phyloP scores from a whole-genome alignment of 2,113 vertebrate genomes.

The Osmerus eperlanus region DNA sequence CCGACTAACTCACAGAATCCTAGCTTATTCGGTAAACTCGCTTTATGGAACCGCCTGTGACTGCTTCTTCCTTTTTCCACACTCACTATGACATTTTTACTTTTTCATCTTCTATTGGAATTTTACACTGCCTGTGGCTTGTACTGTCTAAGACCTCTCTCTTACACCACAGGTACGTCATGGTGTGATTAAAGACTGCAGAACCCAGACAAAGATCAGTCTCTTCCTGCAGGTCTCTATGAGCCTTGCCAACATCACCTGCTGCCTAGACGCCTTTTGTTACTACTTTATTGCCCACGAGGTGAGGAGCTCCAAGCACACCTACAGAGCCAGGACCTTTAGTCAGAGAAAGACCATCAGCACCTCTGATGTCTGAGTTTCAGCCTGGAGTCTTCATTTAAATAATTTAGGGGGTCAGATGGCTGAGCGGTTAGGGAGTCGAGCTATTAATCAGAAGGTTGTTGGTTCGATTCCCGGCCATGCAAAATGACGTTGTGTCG shows the following conservation, averaged over 20 bases:
- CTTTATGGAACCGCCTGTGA: too few species aligned
- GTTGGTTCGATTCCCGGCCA: too few species aligned
- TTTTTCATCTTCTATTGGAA: too few species aligned
- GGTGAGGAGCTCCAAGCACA: slow-evolving; percentile 59
- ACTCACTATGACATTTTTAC: too few species aligned
- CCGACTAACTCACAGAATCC: too few species aligned
- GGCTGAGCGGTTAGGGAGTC: too few species aligned
- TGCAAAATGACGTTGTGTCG: too few species aligned
- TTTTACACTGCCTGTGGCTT: background rate
- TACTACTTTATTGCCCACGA: slow-evolving; percentile 86
- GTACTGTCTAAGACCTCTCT: background rate
- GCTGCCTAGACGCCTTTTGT: slow-evolving; percentile 86
- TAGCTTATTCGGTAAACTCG: too few species aligned
- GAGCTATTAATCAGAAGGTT: too few species aligned
- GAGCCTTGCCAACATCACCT: slow-evolving; percentile 84
- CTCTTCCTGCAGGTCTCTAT: slow-evolving; percentile 81
- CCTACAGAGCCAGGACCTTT: slow-evolving; percentile 33
- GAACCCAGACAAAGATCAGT: slow-evolving; percentile 65
- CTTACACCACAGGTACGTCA: slow-evolving; percentile 65
- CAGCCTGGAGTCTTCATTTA: background rate
- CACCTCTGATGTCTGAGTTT: slow-evolving; percentile 59
- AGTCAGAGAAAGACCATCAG: slow-evolving; percentile 57
- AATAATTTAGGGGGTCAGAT: background rate
- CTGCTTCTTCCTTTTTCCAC: too few species aligned
- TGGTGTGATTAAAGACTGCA: slow-evolving; percentile 68